Conservation (phyloP, 2,888 invertebrate genomes). For the Pristionchus maxplancki region DNA sequence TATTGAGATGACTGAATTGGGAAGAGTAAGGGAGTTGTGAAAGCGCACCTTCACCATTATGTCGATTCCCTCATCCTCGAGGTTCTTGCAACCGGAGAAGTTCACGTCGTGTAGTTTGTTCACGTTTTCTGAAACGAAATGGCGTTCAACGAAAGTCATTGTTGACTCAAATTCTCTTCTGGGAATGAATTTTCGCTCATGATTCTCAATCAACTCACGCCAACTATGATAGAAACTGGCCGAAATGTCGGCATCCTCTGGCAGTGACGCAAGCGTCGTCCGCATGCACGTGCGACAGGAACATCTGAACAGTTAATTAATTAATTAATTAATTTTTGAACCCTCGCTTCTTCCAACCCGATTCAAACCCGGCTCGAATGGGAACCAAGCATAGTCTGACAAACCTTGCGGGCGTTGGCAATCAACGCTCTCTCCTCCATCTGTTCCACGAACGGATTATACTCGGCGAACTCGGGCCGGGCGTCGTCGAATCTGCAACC, state of each 20-base stretch:
- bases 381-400: too few relatives aligned
- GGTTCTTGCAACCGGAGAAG: slow-evolving; percentile 8
- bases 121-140: slow-evolving; percentile 9
- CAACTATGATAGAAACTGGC: not conserved
- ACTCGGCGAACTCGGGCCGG: not conserved
- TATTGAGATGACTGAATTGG: too few relatives aligned
- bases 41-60: not conserved
- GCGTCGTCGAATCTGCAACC: not conserved
- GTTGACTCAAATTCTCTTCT: not conserved
- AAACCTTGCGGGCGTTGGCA: not conserved
- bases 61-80: slow-evolving; percentile 26
- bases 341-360: too few relatives aligned
- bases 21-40: too few relatives aligned
- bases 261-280: slow-evolving; percentile 7
- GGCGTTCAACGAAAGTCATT: too few relatives aligned
- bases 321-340: not conserved
- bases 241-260: not conserved
- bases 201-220: not conserved
- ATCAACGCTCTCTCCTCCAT: not conserved
- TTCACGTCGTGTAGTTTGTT: not conserved
- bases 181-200: not conserved
- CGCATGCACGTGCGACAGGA: not conserved
- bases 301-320: not conserved
- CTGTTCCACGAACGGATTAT: not conserved
- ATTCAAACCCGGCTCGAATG: too few relatives aligned